Evolutionary conservation across 2,113 vertebrate genomes (phyloP).

Genomic region (Microcebus griseorufus): DNA sequence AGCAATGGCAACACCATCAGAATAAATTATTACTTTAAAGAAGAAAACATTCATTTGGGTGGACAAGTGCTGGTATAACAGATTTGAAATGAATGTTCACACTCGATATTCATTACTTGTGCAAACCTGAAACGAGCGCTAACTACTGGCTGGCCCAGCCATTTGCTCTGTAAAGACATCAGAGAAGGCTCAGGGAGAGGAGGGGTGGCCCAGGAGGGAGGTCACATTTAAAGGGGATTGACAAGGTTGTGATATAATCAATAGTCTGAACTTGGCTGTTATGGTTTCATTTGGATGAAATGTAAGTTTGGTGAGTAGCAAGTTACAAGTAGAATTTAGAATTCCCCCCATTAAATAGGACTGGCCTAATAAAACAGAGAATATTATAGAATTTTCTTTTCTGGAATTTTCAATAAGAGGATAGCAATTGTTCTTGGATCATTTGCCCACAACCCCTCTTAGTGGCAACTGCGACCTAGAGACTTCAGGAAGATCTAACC

Average conservation of each 20-base stretch:
- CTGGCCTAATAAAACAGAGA: not conserved
- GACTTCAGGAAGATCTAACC: not conserved
- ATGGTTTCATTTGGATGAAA: not conserved
- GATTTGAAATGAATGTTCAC: constrained; percentile 6
- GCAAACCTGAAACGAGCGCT: not conserved
- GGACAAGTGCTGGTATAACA: not conserved
- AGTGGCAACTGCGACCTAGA: not conserved
- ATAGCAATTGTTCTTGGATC: not conserved
- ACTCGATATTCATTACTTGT: not conserved
- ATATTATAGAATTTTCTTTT: not conserved
- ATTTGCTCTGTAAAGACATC: not conserved
- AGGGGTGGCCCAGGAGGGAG: not conserved
- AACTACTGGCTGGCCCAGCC: not conserved
- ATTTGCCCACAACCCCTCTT: not conserved
- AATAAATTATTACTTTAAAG: constrained; percentile 45
- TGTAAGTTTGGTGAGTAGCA: not conserved
- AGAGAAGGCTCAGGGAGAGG: not conserved
- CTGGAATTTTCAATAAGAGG: not conserved
- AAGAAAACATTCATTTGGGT: constrained; percentile 24
- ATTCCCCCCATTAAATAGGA: not conserved
- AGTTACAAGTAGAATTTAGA: not conserved
- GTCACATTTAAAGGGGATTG: not conserved
- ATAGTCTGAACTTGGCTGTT: not conserved
- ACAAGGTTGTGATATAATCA: not conserved
- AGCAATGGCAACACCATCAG: not conserved